These are phyloP conservation scores for Eurytoma adleriae DNA, from an alignment of 2,888 invertebrate genomes.

Conservation along the genomic window DNA sequence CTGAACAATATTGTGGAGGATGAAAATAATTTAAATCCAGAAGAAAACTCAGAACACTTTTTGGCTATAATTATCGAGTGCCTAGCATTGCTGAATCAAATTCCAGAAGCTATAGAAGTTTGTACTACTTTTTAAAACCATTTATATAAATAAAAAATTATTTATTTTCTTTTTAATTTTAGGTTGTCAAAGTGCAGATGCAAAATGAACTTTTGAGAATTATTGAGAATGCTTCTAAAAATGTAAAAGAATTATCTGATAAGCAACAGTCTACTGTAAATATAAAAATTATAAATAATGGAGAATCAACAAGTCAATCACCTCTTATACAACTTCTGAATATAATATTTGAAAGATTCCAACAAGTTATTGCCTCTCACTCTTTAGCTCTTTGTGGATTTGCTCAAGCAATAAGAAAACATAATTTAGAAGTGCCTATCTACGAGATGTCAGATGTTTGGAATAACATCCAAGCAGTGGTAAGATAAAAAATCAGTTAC, in stretches of 20 bases:
- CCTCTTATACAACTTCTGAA: constrained; percentile 82
- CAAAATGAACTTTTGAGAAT: constrained; percentile 89
- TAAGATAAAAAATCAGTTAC: constrained; percentile 74
- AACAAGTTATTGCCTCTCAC: constrained; percentile 88
- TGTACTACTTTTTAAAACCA: constrained; percentile 54
- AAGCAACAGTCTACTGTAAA: constrained; percentile 59
- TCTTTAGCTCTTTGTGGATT: constrained; percentile 82
- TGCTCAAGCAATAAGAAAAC: constrained; percentile 80
- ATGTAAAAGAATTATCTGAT: constrained; percentile 76
- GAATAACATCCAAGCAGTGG: constrained; percentile 93
- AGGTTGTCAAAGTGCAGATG: constrained; percentile 90
- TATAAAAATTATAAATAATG: constrained; percentile 48
- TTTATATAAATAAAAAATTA: constrained; percentile 4
- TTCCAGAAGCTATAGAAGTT: constrained; percentile 91
- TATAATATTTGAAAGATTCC: constrained; percentile 89
- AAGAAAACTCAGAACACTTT: constrained; percentile 82
- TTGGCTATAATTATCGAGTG: constrained; percentile 91
- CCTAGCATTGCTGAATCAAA: constrained; percentile 87
- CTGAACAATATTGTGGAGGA: constrained; percentile 79
- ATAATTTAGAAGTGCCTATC: constrained; percentile 78
- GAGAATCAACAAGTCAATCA: constrained; percentile 68
- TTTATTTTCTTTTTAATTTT: constrained; percentile 61
- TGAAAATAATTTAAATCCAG: constrained; percentile 79
- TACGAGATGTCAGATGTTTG: constrained; percentile 90
- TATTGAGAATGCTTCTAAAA: constrained; percentile 87